Percentiles rank a stretch among this genome's conserved stretches.
Conservation (phyloP, 2,797 vertebrate species). For the Astyanax mexicanus region DNA sequence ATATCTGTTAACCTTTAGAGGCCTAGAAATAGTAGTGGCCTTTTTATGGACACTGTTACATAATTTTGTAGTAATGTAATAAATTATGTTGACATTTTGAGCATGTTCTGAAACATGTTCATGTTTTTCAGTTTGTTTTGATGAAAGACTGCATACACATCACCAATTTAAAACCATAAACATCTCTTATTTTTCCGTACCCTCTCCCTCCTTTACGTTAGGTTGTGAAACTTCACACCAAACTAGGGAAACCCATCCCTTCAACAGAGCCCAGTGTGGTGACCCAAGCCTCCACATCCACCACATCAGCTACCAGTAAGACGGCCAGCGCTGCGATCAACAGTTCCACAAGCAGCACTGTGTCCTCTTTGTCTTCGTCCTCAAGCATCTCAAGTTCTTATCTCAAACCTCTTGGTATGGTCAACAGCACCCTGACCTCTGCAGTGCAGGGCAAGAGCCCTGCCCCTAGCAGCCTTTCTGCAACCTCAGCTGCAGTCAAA, state of each 20-base stretch:
- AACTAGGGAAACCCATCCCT: slow-evolving; percentile 97
- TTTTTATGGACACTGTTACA: too few relatives aligned
- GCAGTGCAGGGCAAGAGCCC: slow-evolving; percentile 75
- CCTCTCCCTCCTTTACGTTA: slow-evolving; percentile 58
- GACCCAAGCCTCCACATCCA: slow-evolving; percentile 86
- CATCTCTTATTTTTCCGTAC: background rate
- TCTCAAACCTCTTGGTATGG: slow-evolving; percentile 83
- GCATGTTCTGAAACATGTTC: too few relatives aligned
- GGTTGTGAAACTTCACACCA: slow-evolving; percentile 98
- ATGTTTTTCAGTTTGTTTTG: too few relatives aligned
- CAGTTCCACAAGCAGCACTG: slow-evolving; percentile 79
- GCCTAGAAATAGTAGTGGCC: background rate
- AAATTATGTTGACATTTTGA: background rate
- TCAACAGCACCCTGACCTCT: slow-evolving; percentile 62
- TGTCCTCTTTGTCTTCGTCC: slow-evolving; percentile 73
- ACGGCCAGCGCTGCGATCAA: slow-evolving; percentile 79
- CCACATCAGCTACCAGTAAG: slow-evolving; percentile 85
- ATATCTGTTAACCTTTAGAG: background rate
- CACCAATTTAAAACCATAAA: too few relatives aligned
- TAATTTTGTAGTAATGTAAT: too few relatives aligned
- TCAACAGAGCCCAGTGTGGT: slow-evolving; percentile 96
- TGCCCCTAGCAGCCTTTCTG: slow-evolving; percentile 54
- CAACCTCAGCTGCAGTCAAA: slow-evolving; percentile 81
- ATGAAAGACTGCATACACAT: too few relatives aligned
- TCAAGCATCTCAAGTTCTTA: slow-evolving; percentile 79